Evolutionary conservation across 2,888 invertebrate species (phyloP), one percentile per base, ranked within the genome.

Genomic region (Machimus atricapillus): DNA sequence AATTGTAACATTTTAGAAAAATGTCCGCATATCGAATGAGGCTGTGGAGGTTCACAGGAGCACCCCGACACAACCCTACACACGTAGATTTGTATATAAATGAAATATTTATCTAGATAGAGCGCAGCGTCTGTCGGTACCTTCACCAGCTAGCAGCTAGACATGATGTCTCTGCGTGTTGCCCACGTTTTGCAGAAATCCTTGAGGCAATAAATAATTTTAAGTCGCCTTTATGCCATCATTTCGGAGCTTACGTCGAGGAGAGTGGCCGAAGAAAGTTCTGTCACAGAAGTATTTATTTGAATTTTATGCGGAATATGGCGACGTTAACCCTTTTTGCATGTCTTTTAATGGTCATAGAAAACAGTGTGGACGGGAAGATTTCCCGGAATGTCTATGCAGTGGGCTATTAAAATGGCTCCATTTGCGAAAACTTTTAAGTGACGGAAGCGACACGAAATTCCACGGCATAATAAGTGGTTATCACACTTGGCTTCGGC

Each of bases 391-490:
- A 85, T 85, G 85, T 74, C 85, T 74, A 74, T 74, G 85, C 74
- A 74, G 85, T 58, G 43, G 74, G 85, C 74, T 74, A 73, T 73
- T 73, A 85, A 85, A 85, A 85, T 85, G 85, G 85, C 85, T 85
- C 85, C 86, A 88, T 88, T 88, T 88, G 86, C 85, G 87, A 88
- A 88, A 88, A 87, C 87, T 88, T 88, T 86, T 87, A 87, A 88
- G 87, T 87, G 87, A 88, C 87, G 88, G 88, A 88, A 88, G 87
- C 87, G 56, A 86, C 78, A 86, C 78, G 31, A 79, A 79, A 86
- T 86, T 86, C 78, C 58, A 31, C 16, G 16, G 52, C 40, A 40
- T 86, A 86, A 86, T 78, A 78, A 86, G 86, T 58, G 86, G 78
- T 86, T 86, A 86, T 86, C 46, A 86, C 74, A 85, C 85, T 43